Conservation (phyloP, 2,113 vertebrate species). For the Pedionomus torquatus region DNA sequence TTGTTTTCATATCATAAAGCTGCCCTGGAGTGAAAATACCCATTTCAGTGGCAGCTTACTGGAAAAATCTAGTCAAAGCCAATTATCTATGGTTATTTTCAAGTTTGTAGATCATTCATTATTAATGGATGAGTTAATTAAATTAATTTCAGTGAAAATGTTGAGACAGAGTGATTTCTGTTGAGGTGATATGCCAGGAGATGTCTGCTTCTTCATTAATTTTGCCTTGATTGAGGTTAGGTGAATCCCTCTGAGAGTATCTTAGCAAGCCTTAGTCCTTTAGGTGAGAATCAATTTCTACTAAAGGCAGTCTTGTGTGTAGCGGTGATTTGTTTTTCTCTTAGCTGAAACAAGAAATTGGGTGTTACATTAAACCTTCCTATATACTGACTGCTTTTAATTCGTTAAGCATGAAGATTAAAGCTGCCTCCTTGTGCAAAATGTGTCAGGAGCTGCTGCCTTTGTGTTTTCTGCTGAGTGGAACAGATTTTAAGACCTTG, state of each 20-base stretch:
- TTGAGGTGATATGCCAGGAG: conserved; percentile 28
- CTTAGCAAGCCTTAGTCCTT: not conserved
- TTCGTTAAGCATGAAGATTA: not conserved
- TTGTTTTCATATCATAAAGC: conserved; percentile 29
- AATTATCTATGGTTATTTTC: conserved; percentile 55
- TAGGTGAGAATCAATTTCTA: conserved; percentile 15
- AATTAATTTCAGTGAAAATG: conserved; percentile 55
- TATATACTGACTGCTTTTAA: not conserved
- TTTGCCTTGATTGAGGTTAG: conserved; percentile 42
- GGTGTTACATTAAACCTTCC: not conserved
- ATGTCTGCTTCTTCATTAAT: conserved; percentile 55
- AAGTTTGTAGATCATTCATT: conserved; percentile 53
- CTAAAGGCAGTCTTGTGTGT: not conserved
- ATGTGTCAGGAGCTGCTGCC: not conserved
- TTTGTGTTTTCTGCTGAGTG: not conserved
- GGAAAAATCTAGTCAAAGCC: conserved; percentile 49
- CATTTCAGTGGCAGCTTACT: conserved; percentile 34
- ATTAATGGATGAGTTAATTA: conserved; percentile 64
- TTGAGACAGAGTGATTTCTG: not conserved
- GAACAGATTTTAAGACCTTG: not conserved
- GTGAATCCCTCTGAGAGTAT: not conserved
- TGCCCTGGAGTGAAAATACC: conserved; percentile 38
- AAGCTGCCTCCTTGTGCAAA: not conserved
- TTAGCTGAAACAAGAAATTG: not conserved
- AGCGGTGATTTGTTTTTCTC: not conserved